Conservation (phyloP, 1,140 invertebrate genomes). For the Diuraphis noxia region DNA sequence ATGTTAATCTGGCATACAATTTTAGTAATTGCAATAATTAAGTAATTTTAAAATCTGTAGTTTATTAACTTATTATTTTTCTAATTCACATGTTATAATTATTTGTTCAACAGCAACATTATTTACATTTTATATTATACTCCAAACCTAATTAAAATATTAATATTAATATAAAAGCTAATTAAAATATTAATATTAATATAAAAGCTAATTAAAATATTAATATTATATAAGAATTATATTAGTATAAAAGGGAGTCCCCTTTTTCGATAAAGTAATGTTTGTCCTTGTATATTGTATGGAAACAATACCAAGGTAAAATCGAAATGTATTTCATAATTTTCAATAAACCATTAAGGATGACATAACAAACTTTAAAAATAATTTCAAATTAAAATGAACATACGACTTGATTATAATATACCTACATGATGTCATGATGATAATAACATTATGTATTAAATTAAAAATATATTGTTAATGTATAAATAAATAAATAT, state of each 20-base stretch:
- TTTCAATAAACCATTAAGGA: neutral
- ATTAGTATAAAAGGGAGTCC: neutral
- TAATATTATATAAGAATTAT: neutral
- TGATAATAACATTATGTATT: neutral
- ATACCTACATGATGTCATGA: neutral
- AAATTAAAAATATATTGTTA: neutral
- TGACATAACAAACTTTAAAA: neutral
- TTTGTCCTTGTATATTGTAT: conserved; percentile 16
- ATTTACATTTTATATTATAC: neutral
- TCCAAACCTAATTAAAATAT: too few species aligned
- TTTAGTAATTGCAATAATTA: neutral
- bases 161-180: too few species aligned
- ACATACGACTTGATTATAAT: neutral
- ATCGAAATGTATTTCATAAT: neutral
- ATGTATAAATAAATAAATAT: too few species aligned
- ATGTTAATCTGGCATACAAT: neutral
- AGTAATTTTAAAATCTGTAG: neutral
- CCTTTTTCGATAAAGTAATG: neutral
- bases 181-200: too few species aligned
- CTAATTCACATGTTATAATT: neutral
- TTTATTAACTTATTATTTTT: neutral
- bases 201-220: neutral
- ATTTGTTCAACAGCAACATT: neutral
- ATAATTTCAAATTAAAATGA: neutral
- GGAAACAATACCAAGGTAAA: conserved; percentile 24